Evolutionary conservation across 2,888 invertebrate species (phyloP).

Genomic region (Xylophagus ater): DNA sequence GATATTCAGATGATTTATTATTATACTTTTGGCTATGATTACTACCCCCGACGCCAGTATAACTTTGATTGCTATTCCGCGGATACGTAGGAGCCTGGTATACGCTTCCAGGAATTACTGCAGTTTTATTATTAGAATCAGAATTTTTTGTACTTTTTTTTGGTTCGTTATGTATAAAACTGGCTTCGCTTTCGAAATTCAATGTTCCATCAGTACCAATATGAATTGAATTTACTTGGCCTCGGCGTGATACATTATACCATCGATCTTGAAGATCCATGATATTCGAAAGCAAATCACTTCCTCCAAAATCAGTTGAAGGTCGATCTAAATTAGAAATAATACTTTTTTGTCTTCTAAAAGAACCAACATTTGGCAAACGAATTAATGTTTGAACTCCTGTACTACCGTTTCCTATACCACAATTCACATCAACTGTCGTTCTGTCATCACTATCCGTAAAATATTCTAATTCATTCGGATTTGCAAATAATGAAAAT

Average conservation of each 20-base stretch:
- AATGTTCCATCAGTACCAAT: conserved; percentile 47
- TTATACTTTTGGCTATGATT: no score
- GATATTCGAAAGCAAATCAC: conserved; percentile 57
- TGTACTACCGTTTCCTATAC: conserved; percentile 36
- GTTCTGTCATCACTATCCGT: conserved; percentile 36
- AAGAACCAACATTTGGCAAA: neutral
- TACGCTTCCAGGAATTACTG: conserved; percentile 22
- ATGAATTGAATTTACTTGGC: conserved; percentile 44
- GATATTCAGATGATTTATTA: no score
- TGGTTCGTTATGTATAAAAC: conserved; percentile 1
- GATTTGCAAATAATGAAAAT: conserved; percentile 54
- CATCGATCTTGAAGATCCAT: conserved; percentile 58
- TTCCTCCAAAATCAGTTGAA: conserved; percentile 29
- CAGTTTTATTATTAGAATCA: conserved; percentile 6
- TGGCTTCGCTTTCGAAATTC: conserved; percentile 39
- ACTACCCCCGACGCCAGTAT: conserved; percentile 16
- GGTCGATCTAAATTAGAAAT: conserved; percentile 21
- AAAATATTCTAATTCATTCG: conserved; percentile 60
- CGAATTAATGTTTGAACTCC: conserved; percentile 37
- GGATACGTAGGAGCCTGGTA: conserved; percentile 52
- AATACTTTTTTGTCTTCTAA: conserved; percentile 11
- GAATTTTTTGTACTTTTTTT: conserved; percentile 9
- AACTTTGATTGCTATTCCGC: conserved; percentile 38
- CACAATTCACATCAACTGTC: conserved; percentile 23
- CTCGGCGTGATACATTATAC: conserved; percentile 49